Evolutionary conservation across 2,797 vertebrate species (phyloP).

Genomic region (Phrynocephalus guinanensis): DNA sequence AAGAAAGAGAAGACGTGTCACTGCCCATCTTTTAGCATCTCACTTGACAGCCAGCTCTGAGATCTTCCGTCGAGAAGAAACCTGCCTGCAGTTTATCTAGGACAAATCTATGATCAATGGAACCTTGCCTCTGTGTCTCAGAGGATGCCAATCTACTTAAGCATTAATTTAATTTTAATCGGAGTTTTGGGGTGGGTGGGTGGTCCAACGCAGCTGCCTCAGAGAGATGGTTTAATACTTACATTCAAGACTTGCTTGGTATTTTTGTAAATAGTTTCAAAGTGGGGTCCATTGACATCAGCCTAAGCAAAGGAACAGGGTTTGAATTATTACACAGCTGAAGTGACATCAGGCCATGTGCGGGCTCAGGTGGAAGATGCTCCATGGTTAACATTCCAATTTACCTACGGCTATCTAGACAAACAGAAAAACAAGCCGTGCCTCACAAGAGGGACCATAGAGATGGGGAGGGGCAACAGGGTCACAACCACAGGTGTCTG

Average conservation of each 20-base stretch:
- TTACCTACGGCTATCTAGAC: too few species aligned
- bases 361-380: too few species aligned
- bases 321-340: background rate
- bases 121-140: background rate
- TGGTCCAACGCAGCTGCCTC: background rate
- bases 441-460: too few species aligned
- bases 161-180: background rate
- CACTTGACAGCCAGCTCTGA: background rate
- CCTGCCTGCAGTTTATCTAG: background rate
- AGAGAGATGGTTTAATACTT: slow-evolving; percentile 56
- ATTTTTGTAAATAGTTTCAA: slow-evolving; percentile 83
- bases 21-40: background rate
- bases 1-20: slow-evolving; percentile 31
- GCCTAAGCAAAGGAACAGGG: slow-evolving; percentile 78
- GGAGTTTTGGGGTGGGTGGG: too few species aligned
- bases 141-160: background rate
- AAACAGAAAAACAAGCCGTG: too few species aligned
- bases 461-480: background rate
- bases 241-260: slow-evolving; percentile 89
- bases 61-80: background rate
- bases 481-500: background rate
- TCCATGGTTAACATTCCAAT: background rate
- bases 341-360: rapidly evolving
- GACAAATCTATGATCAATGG: background rate
- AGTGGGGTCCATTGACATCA: slow-evolving; percentile 85